Evolutionary conservation across 2,797 vertebrate species (phyloP).

Genomic region (Esox lucius): DNA sequence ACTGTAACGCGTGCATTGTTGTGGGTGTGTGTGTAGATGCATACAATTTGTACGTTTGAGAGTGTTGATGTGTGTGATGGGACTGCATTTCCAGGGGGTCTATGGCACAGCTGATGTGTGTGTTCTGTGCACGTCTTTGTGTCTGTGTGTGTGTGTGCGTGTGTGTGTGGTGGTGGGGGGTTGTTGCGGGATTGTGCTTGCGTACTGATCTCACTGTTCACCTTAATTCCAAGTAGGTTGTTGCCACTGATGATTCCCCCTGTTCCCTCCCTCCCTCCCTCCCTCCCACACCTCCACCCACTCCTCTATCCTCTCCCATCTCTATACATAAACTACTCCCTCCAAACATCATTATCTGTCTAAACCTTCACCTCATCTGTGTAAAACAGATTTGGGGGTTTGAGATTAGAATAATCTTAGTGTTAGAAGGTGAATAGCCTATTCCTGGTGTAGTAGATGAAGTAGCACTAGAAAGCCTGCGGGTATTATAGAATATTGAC

Average conservation of each 20-base stretch:
- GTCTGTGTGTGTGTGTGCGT: background rate
- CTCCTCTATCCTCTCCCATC: constrained; percentile 3
- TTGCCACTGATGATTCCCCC: too few species aligned
- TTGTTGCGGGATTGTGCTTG: too few species aligned
- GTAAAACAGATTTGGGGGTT: constrained; percentile 9
- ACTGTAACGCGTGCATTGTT: background rate
- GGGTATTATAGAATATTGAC: constrained; percentile 44
- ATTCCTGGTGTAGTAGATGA: constrained; percentile 54
- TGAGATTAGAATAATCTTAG: constrained; percentile 28
- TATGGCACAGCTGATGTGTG: constrained; percentile 42
- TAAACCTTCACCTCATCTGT: constrained; percentile 27
- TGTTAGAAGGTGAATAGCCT: constrained; percentile 39
- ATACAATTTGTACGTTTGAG: constrained; percentile 8
- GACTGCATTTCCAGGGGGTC: constrained; percentile 36
- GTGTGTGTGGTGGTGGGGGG: background rate
- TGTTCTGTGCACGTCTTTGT: constrained; percentile 23
- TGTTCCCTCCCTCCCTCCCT: too few species aligned
- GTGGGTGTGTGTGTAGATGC: constrained; percentile 34
- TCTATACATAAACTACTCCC: constrained; percentile 3
- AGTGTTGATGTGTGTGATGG: constrained; percentile 40
- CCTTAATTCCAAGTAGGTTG: too few species aligned
- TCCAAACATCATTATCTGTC: constrained; percentile 9
- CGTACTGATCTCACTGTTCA: too few species aligned
- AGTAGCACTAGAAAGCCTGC: constrained; percentile 26
- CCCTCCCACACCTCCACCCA: constrained; percentile 10